Conservation (phyloP, 2,797 vertebrate species). For the Gymnopithys bicolor region DNA sequence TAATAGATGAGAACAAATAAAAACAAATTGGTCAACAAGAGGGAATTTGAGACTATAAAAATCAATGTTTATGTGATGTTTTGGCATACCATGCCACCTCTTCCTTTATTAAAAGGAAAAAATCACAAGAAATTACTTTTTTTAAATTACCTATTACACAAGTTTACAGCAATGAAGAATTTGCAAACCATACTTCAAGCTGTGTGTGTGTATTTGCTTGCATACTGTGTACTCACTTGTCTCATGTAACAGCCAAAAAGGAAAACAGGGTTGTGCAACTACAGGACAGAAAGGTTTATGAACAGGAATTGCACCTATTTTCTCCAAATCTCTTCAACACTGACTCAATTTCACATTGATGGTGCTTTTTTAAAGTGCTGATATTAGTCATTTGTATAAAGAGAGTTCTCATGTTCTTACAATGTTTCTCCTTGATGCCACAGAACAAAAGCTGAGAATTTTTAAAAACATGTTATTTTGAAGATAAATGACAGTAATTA, state of each 20-base stretch:
- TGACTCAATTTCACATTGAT: not conserved
- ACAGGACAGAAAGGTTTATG: not conserved
- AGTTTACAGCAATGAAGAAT: not conserved
- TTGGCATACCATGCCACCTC: not conserved
- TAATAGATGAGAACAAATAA: not conserved
- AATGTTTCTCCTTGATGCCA: not conserved
- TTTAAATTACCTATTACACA: not conserved
- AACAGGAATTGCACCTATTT: not conserved
- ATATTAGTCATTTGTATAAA: not conserved
- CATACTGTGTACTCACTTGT: not conserved
- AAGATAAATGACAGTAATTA: not conserved
- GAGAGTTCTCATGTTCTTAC: not conserved
- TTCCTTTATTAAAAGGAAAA: not conserved
- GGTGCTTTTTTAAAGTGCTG: slow-evolving; percentile 43
- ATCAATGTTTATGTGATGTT: not conserved
- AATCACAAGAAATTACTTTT: not conserved
- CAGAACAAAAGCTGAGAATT: not conserved
- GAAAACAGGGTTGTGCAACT: not conserved
- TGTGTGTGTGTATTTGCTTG: not conserved
- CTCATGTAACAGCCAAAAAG: not conserved
- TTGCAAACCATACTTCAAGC: not conserved
- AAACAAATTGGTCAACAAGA: not conserved
- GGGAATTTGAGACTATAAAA: not conserved
- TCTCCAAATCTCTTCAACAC: not conserved
- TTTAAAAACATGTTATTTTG: not conserved